Base-by-base conservation (phyloP, 2,113 vertebrate genomes). In the Eulemur macaco region DNA sequence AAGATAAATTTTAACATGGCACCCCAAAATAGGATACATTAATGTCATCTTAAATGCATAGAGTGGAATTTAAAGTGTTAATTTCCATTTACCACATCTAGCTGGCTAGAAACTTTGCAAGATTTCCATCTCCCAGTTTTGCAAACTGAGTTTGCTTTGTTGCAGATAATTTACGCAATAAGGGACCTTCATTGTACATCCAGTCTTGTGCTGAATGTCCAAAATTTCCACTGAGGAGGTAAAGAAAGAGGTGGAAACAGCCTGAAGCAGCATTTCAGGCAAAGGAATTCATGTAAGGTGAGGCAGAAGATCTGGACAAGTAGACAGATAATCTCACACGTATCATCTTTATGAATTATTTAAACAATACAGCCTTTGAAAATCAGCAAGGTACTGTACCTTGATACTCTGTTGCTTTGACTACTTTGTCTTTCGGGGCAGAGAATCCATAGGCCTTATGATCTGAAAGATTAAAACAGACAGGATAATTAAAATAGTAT, bases 381-480 rank as follows among this genome's bases (percentile, higher is more conserved):
- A 89, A 71, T 63, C 14, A 50, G 25, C 14, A 52, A 84, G 17
- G 64, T 95, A 98, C 97, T n/a, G 12, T 99, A 99, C 99, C 98
- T 90, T 98, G 98, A 97, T 98, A 99, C 52, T 99, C 99, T 69
- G 98, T 97, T 95, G 98, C 98, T 97, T 98, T 98, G 60, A 99
- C 98, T 0, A 98, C 92, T 78, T 98, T 98, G 68, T 98, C 98
- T 11, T 98, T 98, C 56, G 97, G 96, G 95, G 98, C 97, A 76
- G 96, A 92, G 80, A 98, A 97, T 96, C 98, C 99, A 97, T 96
- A 97, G 5, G 85, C 97, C 66, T 98, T 97, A 85, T 66, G 96
- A 98, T 96, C 99, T 99, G 98, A 93, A 98, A 98, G 63, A 29
- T 96, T 56, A 94, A 97, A 97, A 85, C 73, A 97, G 78, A 89